Evolutionary conservation across 2,888 invertebrate species (phyloP), one percentile per base, ranked within the genome.

Genomic region (Desoria tigrina): DNA sequence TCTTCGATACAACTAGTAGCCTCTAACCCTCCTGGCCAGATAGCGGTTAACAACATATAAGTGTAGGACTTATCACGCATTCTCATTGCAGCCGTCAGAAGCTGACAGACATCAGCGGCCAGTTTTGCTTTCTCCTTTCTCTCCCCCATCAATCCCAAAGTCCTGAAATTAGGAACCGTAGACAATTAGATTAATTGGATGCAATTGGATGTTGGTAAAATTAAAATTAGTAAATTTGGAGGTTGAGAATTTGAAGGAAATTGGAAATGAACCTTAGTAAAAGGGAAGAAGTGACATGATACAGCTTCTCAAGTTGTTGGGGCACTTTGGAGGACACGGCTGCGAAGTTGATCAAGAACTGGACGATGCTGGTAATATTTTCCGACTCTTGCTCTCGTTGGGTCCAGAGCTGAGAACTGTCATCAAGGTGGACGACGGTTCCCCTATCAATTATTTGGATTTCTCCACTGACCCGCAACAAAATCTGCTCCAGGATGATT

Each of bases 311-410:
- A n/a, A n/a, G n/a, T n/a, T n/a, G n/a, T n/a, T n/a, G n/a, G n/a
- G n/a, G n/a, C n/a, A n/a, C n/a, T n/a, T n/a, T n/a, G 6, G 64
- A 51, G 0, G 70, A 65, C 4, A 62, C 32, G 21, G 65, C 49
- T 50, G 69, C 59, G 53, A 66, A 73, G 39, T 68, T 66, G 1
- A 65, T 58, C 4, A 74, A 49, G 57, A 75, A 75, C 28, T 72
- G 61, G 2, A 66, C 7, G 3, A 55, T 16, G 7, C 55, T 32
- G 6, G 6, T 4, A 18, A 55, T 27, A 28, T 55, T 55, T 6
- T 55, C 18, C 7, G 6, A 4, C 18, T 55, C 55, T 3, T 11
- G 3, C 18, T 55, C 55, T 16, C n/a, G 18, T 27, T 55, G 55
- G 18, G 18, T 6, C 55, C 55, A 55, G n/a, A 45, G 4, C 11